Evolutionary conservation across 2,797 vertebrate genomes (phyloP).

Genomic region (Paramormyrops hopkinsi): DNA sequence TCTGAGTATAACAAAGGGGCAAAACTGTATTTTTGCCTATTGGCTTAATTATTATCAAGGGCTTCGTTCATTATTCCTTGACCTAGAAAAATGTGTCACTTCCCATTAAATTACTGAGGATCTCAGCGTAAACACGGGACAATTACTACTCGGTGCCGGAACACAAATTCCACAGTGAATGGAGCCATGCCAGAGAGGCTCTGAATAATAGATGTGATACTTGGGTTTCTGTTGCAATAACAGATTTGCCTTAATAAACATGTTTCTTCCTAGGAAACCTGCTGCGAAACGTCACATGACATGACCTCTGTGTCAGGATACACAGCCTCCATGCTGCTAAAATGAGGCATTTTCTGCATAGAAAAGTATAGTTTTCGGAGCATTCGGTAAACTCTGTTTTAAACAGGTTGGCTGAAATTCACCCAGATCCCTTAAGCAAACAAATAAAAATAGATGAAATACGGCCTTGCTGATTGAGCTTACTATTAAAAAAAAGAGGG

Average conservation of each 20-base stretch:
- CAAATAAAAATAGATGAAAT: neutral
- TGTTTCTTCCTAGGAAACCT: neutral
- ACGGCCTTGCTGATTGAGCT: neutral
- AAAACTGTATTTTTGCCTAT: slow-evolving; percentile 10
- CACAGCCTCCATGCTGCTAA: neutral
- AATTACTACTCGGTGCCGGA: neutral
- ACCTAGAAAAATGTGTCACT: slow-evolving; percentile 9
- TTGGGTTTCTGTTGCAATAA: slow-evolving; percentile 9
- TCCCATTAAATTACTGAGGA: neutral
- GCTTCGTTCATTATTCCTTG: neutral
- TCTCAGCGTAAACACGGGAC: slow-evolving; percentile 2
- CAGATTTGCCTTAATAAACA: neutral
- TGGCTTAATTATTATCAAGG: slow-evolving; percentile 12
- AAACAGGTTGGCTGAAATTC: slow-evolving; percentile 4
- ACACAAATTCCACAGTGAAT: slow-evolving; percentile 10
- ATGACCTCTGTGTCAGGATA: neutral
- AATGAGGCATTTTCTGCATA: neutral
- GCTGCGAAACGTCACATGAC: neutral
- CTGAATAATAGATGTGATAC: slow-evolving; percentile 12
- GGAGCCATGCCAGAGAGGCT: neutral
- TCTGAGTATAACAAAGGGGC: neutral
- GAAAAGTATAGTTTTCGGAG: neutral
- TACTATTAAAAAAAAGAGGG: neutral
- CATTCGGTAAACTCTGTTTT: neutral
- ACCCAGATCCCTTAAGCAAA: slow-evolving; percentile 1